These are phyloP conservation scores for Hypolimnas misippus DNA, from an alignment of 2,888 invertebrate genomes.

Conservation along the genomic window DNA sequence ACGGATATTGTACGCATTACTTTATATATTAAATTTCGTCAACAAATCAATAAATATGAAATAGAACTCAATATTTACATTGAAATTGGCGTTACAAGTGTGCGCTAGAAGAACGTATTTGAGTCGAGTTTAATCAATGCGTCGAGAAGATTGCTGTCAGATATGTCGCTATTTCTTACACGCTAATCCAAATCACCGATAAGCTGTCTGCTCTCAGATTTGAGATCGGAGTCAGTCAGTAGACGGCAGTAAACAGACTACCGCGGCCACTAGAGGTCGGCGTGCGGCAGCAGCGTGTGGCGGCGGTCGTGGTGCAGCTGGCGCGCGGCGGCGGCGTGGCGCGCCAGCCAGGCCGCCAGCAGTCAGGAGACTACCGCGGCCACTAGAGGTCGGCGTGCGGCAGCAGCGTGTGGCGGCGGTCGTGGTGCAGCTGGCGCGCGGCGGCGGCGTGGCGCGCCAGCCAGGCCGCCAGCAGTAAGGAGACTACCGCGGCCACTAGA, in stretches of 20 bases:
- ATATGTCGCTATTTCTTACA: not conserved
- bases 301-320: conserved; percentile 92
- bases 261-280: conserved; percentile 49
- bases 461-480: too few species aligned
- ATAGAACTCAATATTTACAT: not conserved
- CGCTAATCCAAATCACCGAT: too few species aligned
- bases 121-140: not conserved
- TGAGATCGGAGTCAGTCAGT: not conserved
- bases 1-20: not conserved
- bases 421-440: too few species aligned
- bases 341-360: conserved; percentile 88
- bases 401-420: too few species aligned
- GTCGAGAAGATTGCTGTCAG: not conserved
- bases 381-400: too few species aligned
- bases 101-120: not conserved
- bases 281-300: conserved; percentile 85
- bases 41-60: too few species aligned
- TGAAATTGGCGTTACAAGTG: not conserved
- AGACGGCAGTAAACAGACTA: not conserved
- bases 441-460: too few species aligned
- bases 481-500: too few species aligned
- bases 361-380: too few species aligned
- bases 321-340: conserved; percentile 95
- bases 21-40: not conserved
- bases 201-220: too few species aligned